Evolutionary conservation across 2,113 vertebrate species (phyloP).

Genomic region (Microcebus griseorufus): DNA sequence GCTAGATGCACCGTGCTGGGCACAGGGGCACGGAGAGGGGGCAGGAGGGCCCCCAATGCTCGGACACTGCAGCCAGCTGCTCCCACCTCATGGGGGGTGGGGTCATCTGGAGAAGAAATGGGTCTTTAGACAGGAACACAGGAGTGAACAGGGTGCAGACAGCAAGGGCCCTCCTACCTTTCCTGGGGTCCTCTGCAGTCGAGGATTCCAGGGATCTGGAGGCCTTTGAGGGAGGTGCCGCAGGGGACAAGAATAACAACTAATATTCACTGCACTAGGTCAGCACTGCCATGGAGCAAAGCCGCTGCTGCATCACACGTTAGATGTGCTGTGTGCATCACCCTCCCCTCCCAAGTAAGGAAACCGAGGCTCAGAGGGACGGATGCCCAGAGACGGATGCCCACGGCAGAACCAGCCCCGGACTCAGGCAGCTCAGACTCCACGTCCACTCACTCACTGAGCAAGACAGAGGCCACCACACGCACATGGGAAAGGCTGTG

Average conservation of each 20-base stretch:
- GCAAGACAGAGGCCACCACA: too few species aligned
- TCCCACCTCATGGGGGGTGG: neutral
- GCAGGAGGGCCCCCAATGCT: too few species aligned
- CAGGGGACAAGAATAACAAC: too few species aligned
- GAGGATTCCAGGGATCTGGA: neutral
- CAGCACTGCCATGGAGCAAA: too few species aligned
- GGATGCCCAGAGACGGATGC: neutral
- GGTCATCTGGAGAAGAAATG: neutral
- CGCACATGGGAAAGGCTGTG: neutral
- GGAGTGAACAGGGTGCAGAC: too few species aligned
- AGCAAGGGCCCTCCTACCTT: neutral
- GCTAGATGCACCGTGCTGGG: neutral
- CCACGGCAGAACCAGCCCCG: neutral
- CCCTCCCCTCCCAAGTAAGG: neutral
- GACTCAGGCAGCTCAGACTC: neutral
- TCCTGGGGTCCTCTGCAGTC: neutral
- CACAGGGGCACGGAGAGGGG: neutral
- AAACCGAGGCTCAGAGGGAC: neutral
- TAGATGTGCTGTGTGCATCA: too few species aligned
- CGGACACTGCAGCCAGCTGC: neutral
- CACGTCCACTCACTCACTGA: neutral
- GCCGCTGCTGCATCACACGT: accelerated
- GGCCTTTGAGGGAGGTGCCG: neutral
- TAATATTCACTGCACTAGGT: neutral
- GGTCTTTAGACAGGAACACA: neutral